A percentile compares a stretch with the other conserved stretches of the same genome.
Conservation (phyloP, 2,888 invertebrate genomes). For the Agrypnus murinus region DNA sequence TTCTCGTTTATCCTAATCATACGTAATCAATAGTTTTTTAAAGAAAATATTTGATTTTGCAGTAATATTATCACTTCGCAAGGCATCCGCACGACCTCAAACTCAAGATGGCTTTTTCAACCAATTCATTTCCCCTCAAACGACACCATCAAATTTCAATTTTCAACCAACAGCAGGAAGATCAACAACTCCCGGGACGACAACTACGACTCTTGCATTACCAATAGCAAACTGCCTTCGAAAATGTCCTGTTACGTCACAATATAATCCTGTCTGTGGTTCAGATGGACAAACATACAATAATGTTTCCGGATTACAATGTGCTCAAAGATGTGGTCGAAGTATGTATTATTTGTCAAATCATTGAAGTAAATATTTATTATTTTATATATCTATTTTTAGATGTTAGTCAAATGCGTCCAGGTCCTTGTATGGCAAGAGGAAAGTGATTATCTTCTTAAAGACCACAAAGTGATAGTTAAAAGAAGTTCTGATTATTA, state of each 20-base stretch:
- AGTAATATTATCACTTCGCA: background rate
- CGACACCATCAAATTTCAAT: too few relatives aligned
- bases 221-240: background rate
- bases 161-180: too few relatives aligned
- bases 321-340: constrained; percentile 4
- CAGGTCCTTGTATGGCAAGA: background rate
- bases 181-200: background rate
- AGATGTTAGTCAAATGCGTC: background rate
- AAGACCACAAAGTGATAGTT: too few relatives aligned
- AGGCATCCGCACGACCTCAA: background rate
- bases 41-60: background rate
- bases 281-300: constrained; percentile 3
- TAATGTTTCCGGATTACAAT: constrained; percentile 3
- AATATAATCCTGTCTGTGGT: constrained; percentile 6
- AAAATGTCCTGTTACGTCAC: constrained; percentile 1
- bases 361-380: too few relatives aligned
- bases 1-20: too few relatives aligned
- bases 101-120: too few relatives aligned
- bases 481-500: too few relatives aligned
- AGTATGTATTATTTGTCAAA: too few relatives aligned
- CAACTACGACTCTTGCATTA: background rate
- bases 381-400: background rate
- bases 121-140: too few relatives aligned
- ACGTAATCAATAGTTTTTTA: too few relatives aligned
- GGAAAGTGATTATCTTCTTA: background rate